phyloP scores from a whole-genome alignment of 1,140 invertebrate species.

The Camponotus floridanus region DNA sequence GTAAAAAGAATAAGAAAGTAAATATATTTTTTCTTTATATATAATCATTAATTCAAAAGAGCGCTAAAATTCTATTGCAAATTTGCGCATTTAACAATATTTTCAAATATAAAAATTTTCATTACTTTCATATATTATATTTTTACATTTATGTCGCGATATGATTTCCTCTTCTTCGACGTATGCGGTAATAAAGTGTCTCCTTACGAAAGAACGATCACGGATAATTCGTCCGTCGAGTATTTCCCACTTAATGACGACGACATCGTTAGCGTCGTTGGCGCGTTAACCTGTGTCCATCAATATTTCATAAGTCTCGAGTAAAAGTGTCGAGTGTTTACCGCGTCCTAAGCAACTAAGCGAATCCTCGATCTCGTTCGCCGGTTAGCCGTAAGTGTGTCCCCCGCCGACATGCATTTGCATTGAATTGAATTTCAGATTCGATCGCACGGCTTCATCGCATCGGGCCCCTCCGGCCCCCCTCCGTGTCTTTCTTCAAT shows the following conservation, averaged over 20 bases:
- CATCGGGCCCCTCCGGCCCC: constrained; percentile 62
- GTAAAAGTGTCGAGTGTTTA: constrained; percentile 79
- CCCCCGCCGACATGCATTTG: constrained; percentile 74
- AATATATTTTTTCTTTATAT: not conserved
- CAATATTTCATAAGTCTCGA: constrained; percentile 79
- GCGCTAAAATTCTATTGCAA: not conserved
- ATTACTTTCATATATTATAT: not conserved
- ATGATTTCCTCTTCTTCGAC: not conserved
- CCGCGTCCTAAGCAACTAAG: constrained; percentile 69
- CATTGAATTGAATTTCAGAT: constrained; percentile 84
- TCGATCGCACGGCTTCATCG: constrained; percentile 70
- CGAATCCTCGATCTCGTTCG: constrained; percentile 78
- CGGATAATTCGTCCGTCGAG: constrained; percentile 29
- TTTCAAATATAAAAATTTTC: not conserved
- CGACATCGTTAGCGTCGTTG: constrained; percentile 40
- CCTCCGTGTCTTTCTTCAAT: constrained; percentile 51
- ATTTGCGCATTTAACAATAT: not conserved
- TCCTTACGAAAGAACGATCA: constrained; percentile 2
- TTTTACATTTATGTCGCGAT: not conserved
- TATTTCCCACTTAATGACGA: constrained; percentile 33
- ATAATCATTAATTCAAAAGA: not conserved
- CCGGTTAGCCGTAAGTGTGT: constrained; percentile 75
- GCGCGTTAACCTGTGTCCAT: constrained; percentile 69
- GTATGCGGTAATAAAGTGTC: constrained; percentile 32
- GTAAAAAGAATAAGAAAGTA: not conserved